Percentiles rank a stretch among this genome's conserved stretches.
These are phyloP conservation scores for Colaptes auratus DNA, from an alignment of 2,113 vertebrate genomes.

Conservation along the genomic window DNA sequence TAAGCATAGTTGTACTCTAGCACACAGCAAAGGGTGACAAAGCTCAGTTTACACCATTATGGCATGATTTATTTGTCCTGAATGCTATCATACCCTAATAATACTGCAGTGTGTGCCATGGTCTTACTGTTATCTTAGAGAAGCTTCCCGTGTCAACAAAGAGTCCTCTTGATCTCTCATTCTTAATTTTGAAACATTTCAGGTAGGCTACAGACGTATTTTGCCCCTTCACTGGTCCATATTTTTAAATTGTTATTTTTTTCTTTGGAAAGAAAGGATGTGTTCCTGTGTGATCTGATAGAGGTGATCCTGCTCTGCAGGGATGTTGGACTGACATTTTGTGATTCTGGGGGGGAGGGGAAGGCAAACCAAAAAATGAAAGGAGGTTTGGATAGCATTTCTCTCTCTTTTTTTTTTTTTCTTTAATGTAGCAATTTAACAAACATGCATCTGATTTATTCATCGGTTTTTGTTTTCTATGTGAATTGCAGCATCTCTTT, in stretches of 20 bases:
- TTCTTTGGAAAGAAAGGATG: background rate
- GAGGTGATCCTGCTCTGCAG: too few species aligned
- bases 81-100: background rate
- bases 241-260: background rate
- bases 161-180: background rate
- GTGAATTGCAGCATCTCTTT: background rate
- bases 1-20: background rate
- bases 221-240: background rate
- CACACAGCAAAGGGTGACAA: background rate
- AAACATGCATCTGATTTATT: background rate
- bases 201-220: background rate
- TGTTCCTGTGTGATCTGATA: too few species aligned
- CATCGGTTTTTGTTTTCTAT: background rate
- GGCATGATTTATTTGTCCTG: background rate
- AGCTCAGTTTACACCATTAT: background rate
- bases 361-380: background rate
- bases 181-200: background rate
- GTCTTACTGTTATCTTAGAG: background rate
- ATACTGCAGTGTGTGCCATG: background rate
- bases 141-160: background rate
- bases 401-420: background rate
- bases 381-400: background rate
- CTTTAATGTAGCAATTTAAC: background rate
- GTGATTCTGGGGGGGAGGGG: background rate
- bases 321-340: too few species aligned